Base-by-base conservation (phyloP, 2,797 vertebrate species). In the Molossus alvarezi region DNA sequence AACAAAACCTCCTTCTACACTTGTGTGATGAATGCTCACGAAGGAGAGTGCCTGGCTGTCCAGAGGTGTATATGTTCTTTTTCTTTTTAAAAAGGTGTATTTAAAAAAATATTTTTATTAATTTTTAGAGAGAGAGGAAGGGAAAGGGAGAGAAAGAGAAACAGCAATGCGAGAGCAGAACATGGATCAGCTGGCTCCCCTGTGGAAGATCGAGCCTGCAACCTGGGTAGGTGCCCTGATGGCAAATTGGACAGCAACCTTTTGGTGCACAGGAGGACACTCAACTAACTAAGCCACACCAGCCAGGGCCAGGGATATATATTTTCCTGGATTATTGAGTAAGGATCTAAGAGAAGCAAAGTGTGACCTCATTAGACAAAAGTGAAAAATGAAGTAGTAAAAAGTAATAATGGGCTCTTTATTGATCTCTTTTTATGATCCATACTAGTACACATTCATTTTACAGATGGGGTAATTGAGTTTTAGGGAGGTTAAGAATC, bases 381-480 rank as follows among this genome's bases (percentile, higher is more conserved):
- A 92, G 81, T 45, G 9, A 92, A 83, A 89, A 57, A 67, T 55
- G 71, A 94, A 80, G 41, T 73, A 88, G 11, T 79, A 25, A 79
- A 81, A 75, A 55, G 65, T 67, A 87, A 91, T 53, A 73, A 64
- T 51, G 27, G 76, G 1, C 17, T 92, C 25, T 86, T 83, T 53
- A 25, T 5, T 77, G 27, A 95, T 37, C 21, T 86, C n/a, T 81
- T 75, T 80, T 76, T 76, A 65, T 89, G 57, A 72, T 37, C 20
- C 9, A 37, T 53, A 81, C 58, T 81, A 37, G 62, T 64, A 60
- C 11, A 20, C 65, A 83, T 82, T 91, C 51, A 72, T 83, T 86
- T 90, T 86, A 89, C 10, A 33, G 13, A 87, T 67, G 15, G 2
- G 8, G 4, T 58, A 77, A 58, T 13, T 90, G 81, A 77, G 37